phyloP scores from a whole-genome alignment of 92 coral and sea anemone species.

The Palythoa grandis region DNA sequence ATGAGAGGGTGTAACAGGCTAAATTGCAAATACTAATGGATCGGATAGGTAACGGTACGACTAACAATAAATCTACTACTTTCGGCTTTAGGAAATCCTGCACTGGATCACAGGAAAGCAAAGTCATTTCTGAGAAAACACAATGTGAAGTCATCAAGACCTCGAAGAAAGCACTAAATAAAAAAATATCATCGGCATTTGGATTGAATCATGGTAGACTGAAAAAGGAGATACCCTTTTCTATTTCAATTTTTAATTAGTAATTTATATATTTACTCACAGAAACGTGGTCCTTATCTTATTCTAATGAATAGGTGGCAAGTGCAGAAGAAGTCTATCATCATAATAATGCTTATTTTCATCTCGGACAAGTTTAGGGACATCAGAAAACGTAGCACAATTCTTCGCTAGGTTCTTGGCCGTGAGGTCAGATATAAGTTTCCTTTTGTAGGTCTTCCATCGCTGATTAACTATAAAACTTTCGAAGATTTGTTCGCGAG shows the following conservation, averaged over 20 bases:
- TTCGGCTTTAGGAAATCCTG: not conserved
- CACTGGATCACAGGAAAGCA: not conserved
- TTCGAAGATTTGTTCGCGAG: slow-evolving; percentile 39
- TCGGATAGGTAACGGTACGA: not conserved
- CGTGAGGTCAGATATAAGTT: slow-evolving; percentile 15
- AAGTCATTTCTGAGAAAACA: not conserved
- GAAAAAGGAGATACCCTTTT: not conserved
- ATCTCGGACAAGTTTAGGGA: slow-evolving; percentile 27
- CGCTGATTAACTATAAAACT: slow-evolving; percentile 37
- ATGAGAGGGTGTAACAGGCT: too few species aligned
- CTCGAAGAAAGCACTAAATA: not conserved
- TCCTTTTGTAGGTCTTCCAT: slow-evolving; percentile 33
- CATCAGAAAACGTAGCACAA: slow-evolving; percentile 16
- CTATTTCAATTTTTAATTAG: not conserved
- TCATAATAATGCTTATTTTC: slow-evolving; percentile 33
- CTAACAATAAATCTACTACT: not conserved
- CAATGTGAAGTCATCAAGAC: not conserved
- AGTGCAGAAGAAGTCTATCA: not conserved
- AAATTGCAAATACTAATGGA: too few species aligned
- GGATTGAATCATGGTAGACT: not conserved
- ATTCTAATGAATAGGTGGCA: slow-evolving; percentile 10
- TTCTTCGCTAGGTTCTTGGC: not conserved
- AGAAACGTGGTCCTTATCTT: not conserved
- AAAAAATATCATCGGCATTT: not conserved
- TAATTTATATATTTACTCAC: not conserved